Conservation (phyloP, 1,140 invertebrate species). For the Portunus trituberculatus region DNA sequence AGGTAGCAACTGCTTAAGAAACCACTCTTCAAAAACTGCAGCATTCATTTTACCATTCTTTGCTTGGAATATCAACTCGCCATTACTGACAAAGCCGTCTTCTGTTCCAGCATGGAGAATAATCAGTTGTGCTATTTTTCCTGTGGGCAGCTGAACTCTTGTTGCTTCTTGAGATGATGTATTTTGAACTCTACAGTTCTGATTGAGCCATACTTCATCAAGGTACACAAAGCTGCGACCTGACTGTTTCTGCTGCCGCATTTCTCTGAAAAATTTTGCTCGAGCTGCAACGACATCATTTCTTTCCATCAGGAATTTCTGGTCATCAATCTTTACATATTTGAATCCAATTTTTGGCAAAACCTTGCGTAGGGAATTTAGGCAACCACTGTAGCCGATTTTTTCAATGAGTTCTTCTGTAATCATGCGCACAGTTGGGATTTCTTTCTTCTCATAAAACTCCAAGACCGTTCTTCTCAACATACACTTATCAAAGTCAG, state of each 20-base stretch:
- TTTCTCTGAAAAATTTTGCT: not conserved
- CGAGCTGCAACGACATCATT: not conserved
- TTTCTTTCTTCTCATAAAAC: conserved; percentile 47
- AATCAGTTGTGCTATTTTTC: not conserved
- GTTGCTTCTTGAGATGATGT: not conserved
- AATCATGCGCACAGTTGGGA: not conserved
- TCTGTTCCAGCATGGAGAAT: conserved; percentile 23
- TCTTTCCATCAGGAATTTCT: conserved; percentile 25
- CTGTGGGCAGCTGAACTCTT: not conserved
- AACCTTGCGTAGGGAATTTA: not conserved
- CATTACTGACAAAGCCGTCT: conserved; percentile 21
- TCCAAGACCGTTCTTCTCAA: conserved; percentile 1
- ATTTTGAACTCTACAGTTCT: not conserved
- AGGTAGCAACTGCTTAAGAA: not conserved
- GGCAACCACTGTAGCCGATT: not conserved
- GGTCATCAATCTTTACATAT: not conserved
- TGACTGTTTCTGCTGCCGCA: not conserved
- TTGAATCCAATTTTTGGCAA: not conserved
- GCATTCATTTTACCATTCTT: conserved; percentile 35
- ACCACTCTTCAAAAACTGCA: conserved; percentile 40
- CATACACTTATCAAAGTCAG: conserved; percentile 36
- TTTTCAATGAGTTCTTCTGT: conserved; percentile 15
- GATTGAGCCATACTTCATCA: not conserved
- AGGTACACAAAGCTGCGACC: not conserved
- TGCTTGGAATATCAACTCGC: not conserved